These are phyloP conservation scores for Datnioides undecimradiatus DNA, from an alignment of 2,113 vertebrate species.

Conservation along the genomic window DNA sequence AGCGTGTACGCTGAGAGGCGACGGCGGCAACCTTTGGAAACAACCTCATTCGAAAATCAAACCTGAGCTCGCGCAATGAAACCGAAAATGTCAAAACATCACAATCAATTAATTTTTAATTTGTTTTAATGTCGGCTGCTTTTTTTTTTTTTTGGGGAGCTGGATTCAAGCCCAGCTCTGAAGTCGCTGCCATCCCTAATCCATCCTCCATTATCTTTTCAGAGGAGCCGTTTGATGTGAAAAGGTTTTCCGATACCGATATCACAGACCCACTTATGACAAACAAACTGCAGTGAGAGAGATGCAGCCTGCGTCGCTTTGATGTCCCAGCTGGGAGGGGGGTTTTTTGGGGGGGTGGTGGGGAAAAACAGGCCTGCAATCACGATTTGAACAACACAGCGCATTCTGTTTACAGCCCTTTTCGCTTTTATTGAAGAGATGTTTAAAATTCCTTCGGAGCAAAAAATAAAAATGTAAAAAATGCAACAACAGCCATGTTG, in stretches of 20 bases:
- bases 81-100: conserved; percentile 44
- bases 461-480: conserved; percentile 36
- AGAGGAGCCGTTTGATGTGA: conserved; percentile 56
- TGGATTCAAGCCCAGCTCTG: conserved; percentile 24
- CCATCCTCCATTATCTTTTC: conserved; percentile 28
- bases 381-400: conserved; percentile 75
- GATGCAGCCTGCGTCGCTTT: conserved; percentile 59
- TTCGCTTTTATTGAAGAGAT: conserved; percentile 79
- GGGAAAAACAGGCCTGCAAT: conserved; percentile 56
- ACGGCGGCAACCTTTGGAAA: not conserved
- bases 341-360: too few species aligned
- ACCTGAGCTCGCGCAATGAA: not conserved
- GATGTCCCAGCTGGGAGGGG: conserved; percentile 40
- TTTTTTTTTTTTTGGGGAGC: too few species aligned
- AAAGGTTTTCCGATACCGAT: conserved; percentile 10
- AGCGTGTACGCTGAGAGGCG: not conserved
- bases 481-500: conserved; percentile 65
- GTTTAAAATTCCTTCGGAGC: conserved; percentile 60
- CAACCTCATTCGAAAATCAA: conserved; percentile 6
- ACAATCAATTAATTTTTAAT: conserved; percentile 36
- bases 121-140: not conserved
- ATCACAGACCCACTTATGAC: conserved; percentile 39
- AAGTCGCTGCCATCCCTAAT: conserved; percentile 31
- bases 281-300: conserved; percentile 36
- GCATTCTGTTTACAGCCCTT: conserved; percentile 80